Conservation (phyloP, 2,888 invertebrate genomes). For the Merodon equestris region DNA sequence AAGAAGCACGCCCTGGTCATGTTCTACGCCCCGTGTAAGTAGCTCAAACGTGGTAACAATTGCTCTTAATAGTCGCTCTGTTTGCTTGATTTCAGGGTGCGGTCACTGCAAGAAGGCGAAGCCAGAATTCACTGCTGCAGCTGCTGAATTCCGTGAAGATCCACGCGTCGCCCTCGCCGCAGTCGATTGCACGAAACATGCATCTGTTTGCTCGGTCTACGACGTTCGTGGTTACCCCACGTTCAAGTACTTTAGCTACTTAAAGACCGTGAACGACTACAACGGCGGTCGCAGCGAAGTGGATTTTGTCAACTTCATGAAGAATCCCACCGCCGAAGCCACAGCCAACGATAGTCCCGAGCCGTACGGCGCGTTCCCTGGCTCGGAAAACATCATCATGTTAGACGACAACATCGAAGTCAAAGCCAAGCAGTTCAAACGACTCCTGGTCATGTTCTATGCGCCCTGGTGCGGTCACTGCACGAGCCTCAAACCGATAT, state of each 20-base stretch:
- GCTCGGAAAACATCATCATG: constrained; percentile 76
- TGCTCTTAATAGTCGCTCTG: too few species aligned
- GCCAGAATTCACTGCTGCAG: constrained; percentile 86
- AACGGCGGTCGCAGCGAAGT: constrained; percentile 86
- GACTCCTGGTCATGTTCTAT: constrained; percentile 91
- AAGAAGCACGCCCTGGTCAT: constrained; percentile 93
- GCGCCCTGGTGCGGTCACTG: constrained; percentile 91
- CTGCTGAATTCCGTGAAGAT: constrained; percentile 87
- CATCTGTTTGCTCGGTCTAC: constrained; percentile 83
- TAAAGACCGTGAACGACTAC: constrained; percentile 85
- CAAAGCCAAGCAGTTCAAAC: constrained; percentile 87
- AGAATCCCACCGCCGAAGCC: constrained; percentile 58
- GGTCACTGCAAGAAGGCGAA: constrained; percentile 94
- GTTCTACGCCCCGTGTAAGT: constrained; percentile 96
- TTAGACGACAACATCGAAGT: constrained; percentile 85
- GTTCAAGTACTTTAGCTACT: constrained; percentile 90
- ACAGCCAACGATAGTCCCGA: constrained; percentile 65
- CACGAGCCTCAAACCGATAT: constrained; percentile 84
- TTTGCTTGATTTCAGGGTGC: constrained; percentile 84
- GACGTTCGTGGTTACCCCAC: constrained; percentile 92
- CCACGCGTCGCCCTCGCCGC: constrained; percentile 89
- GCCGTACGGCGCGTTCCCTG: constrained; percentile 78
- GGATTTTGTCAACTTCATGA: constrained; percentile 75
- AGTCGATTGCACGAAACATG: constrained; percentile 87
- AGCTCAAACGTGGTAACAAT: too few species aligned